A percentile compares a stretch with the other conserved stretches of the same genome.
phyloP scores from a whole-genome alignment of 2,888 invertebrate species.

The Volucella inanis region DNA sequence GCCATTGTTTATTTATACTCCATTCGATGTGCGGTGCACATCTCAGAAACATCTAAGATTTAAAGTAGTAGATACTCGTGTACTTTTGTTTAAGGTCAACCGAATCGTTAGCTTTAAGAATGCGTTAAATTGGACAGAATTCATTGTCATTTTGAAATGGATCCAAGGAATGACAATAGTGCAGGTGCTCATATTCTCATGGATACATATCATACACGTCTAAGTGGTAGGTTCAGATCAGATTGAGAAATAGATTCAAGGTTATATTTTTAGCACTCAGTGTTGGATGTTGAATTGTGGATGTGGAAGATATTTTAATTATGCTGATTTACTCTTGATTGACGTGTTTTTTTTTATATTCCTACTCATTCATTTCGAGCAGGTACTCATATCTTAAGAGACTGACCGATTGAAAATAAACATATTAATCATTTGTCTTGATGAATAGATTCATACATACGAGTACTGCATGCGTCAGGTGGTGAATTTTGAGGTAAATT shows the following conservation, averaged over 20 bases:
- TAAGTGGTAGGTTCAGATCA: slow-evolving; percentile 10
- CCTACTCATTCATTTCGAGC: not conserved
- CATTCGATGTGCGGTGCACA: not conserved
- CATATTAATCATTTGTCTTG: slow-evolving; percentile 57
- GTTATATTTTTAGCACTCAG: slow-evolving; percentile 16
- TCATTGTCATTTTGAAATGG: slow-evolving; percentile 16
- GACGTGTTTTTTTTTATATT: slow-evolving; percentile 19
- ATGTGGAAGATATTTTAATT: slow-evolving; percentile 52
- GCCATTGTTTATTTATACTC: slow-evolving; percentile 14
- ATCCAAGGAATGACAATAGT: slow-evolving; percentile 46
- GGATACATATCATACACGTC: not conserved
- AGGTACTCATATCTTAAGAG: slow-evolving; percentile 4
- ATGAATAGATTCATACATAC: slow-evolving; percentile 17
- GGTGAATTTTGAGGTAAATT: slow-evolving; percentile 27
- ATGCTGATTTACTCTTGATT: slow-evolving; percentile 51
- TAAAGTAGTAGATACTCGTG: slow-evolving; percentile 13
- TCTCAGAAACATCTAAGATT: slow-evolving; percentile 15
- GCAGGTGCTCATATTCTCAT: slow-evolving; percentile 54
- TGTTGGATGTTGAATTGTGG: slow-evolving; percentile 20
- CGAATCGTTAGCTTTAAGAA: slow-evolving; percentile 53
- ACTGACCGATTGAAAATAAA: slow-evolving; percentile 48
- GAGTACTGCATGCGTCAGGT: slow-evolving; percentile 17
- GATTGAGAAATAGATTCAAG: slow-evolving; percentile 42
- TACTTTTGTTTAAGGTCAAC: slow-evolving; percentile 62
- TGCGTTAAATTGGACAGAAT: slow-evolving; percentile 50